Conservation (phyloP, 2,113 vertebrate genomes). For the Pavo muticus region DNA sequence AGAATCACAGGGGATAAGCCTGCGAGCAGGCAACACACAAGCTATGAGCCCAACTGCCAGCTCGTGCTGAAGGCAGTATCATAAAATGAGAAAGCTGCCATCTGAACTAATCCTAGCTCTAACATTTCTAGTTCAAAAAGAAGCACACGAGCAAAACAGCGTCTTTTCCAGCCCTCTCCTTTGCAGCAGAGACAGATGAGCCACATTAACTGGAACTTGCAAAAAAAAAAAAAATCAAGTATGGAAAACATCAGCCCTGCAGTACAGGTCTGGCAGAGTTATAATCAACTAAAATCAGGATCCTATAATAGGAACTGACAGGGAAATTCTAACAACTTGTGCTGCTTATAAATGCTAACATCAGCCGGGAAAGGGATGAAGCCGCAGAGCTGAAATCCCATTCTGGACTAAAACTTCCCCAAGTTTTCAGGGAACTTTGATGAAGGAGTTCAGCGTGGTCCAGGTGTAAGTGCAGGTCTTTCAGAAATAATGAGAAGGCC, state of each 20-base stretch:
- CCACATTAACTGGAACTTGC: slow-evolving; percentile 26
- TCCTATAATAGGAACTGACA: slow-evolving; percentile 58
- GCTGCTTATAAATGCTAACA: not conserved
- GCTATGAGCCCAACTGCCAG: not conserved
- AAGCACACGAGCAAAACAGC: not conserved
- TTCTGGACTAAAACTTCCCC: not conserved
- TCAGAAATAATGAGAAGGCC: not conserved
- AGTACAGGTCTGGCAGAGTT: slow-evolving; percentile 52
- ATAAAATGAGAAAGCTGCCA: not conserved
- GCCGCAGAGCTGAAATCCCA: not conserved
- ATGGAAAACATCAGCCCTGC: slow-evolving; percentile 43
- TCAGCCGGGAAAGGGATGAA: slow-evolving; percentile 3
- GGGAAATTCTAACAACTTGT: slow-evolving; percentile 62
- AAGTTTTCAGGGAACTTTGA: not conserved
- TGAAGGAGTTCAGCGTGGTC: not conserved
- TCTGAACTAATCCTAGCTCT: not conserved
- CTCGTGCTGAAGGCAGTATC: not conserved
- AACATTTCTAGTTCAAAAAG: not conserved
- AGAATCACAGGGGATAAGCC: not conserved
- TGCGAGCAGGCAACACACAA: not conserved
- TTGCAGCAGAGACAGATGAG: not conserved
- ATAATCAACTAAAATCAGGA: slow-evolving; percentile 38
- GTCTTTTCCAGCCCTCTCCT: slow-evolving; percentile 26
- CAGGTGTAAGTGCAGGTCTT: not conserved
- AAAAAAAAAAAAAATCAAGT: not conserved